These are phyloP conservation scores for Pipistrellus pygmaeus DNA, from an alignment of 2,797 vertebrate genomes.

Conservation along the genomic window DNA sequence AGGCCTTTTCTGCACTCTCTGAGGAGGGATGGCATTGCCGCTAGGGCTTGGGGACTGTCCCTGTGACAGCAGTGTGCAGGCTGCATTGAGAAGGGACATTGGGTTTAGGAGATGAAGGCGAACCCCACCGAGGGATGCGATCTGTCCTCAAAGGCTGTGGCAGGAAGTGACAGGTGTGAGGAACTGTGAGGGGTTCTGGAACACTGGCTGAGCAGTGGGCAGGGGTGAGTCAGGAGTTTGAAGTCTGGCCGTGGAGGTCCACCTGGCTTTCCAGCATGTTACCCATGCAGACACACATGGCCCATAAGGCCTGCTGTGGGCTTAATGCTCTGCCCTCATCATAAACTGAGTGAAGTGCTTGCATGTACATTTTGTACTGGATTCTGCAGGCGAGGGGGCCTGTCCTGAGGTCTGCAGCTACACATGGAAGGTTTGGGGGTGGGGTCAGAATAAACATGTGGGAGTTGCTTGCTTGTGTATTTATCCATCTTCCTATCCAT, in stretches of 20 bases:
- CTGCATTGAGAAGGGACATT: accelerated
- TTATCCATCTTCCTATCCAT: background rate
- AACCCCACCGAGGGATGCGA: accelerated
- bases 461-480: background rate
- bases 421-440: accelerated
- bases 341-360: background rate
- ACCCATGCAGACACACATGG: background rate
- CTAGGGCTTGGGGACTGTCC: background rate
- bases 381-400: accelerated
- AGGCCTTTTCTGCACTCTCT: background rate
- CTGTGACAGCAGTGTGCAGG: background rate
- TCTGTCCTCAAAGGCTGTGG: too few relatives aligned
- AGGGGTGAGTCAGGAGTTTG: accelerated
- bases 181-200: background rate
- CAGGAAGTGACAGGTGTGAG: background rate
- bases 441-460: background rate
- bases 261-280: accelerated
- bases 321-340: background rate
- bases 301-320: background rate
- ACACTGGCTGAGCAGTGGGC: accelerated
- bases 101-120: background rate
- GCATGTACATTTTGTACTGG: accelerated
- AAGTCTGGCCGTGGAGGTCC: background rate
- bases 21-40: accelerated
- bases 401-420: background rate